Evolutionary conservation across 2,888 invertebrate species (phyloP), one percentile per base, ranked within the genome.

Genomic region (Drosophila picticornis): DNA sequence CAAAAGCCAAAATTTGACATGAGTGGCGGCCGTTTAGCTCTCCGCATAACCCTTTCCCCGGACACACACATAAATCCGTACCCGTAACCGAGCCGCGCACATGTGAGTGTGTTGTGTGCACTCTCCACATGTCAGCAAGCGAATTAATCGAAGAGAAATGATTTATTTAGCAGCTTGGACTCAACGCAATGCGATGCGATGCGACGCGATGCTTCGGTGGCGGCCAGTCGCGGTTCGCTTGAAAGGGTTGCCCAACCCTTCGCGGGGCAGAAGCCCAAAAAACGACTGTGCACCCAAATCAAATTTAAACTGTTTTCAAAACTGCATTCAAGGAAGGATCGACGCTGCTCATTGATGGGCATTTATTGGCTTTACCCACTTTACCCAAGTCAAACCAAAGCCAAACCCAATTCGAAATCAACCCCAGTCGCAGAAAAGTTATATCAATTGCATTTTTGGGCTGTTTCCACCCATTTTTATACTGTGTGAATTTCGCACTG

Each of bases 61-160:
- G 27, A 43, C n/a, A 53, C 40, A 19, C 19, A 50, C 25, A 19
- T 31, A 31, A 65, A 55, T 34, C 52, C 59, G 13, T 27, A 57
- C 32, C 69, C 43, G 32, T 56, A 55, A 19, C 19, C 55, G 32
- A 61, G 3, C 55, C 62, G 34, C 22, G 19, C 68, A 57, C 62
- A 63, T 13, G 31, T 29, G 56, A 68, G 73, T 72, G 68, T 57
- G 76, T 71, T 72, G 68, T 57, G 73, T 70, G 72, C 73, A 75
- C 75, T 75, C 79, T 79, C 78, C 91, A 92, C 93, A 93, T 93
- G 93, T 93, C 93, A 92, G 92, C 92, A 93, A 93, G 92, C 90
- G 92, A 93, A 93, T 93, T 93, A 93, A 93, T 93, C 93, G 93
- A 91, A 93, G 92, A 93, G 93, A 93, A 93, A 93, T 93, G 93